These are phyloP conservation scores for Festucalex cinctus DNA, from an alignment of 2,113 vertebrate genomes.

Conservation along the genomic window DNA sequence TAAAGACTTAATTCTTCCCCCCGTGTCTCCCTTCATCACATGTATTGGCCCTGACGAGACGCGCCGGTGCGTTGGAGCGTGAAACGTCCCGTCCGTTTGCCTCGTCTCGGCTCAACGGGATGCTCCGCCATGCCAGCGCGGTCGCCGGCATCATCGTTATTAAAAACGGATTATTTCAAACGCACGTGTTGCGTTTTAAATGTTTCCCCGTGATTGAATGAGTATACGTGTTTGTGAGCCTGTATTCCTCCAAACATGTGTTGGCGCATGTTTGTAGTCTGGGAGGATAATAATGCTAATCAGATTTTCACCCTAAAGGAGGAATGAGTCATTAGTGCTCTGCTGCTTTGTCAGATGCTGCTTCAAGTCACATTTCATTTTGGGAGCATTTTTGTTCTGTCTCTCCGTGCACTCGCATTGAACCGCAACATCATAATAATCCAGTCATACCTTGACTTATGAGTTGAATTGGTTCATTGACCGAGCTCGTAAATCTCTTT, in stretches of 20 bases:
- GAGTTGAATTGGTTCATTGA: background rate
- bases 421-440: background rate
- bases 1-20: constrained; percentile 7
- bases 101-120: constrained; percentile 1
- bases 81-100: background rate
- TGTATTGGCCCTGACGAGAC: constrained; percentile 5
- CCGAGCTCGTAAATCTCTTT: background rate
- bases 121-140: background rate
- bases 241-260: constrained; percentile 30
- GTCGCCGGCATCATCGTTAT: background rate
- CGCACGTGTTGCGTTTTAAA: background rate
- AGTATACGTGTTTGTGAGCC: background rate
- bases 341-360: constrained; percentile 30
- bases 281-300: constrained; percentile 52
- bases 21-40: constrained; percentile 6
- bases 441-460: background rate
- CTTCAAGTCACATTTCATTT: constrained; percentile 39
- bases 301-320: constrained; percentile 45
- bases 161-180: background rate
- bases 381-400: constrained; percentile 9
- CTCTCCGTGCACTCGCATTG: constrained; percentile 2
- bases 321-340: constrained; percentile 52
- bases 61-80: background rate
- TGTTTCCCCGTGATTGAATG: background rate
- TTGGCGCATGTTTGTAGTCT: constrained; percentile 39